phyloP scores from a whole-genome alignment of 2,797 vertebrate species.

The Parambassis ranga region DNA sequence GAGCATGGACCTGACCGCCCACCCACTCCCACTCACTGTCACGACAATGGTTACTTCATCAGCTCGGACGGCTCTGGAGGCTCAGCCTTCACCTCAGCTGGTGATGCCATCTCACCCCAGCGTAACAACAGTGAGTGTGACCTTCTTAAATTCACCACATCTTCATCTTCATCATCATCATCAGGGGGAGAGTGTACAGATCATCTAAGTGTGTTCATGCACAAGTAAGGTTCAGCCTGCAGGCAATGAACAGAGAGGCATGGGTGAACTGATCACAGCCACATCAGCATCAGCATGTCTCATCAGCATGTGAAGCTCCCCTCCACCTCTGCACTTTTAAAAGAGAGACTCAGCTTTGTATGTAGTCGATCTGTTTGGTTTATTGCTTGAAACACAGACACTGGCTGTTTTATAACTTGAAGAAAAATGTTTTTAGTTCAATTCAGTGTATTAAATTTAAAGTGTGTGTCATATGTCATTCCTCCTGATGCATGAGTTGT shows the following conservation, averaged over 20 bases:
- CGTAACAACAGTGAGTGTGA: conserved; percentile 89
- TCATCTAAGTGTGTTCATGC: neutral
- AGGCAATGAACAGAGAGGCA: conserved; percentile 15
- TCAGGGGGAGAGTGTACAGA: neutral
- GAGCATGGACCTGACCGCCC: conserved; percentile 78
- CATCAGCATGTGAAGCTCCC: neutral
- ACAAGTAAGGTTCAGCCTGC: neutral
- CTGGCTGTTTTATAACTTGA: too few species aligned
- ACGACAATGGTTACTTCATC: conserved; percentile 90
- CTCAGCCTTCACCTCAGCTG: conserved; percentile 84
- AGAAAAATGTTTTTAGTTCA: too few species aligned
- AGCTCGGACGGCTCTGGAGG: conserved; percentile 89
- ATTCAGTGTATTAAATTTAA: neutral
- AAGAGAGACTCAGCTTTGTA: too few species aligned
- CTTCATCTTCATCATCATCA: conserved; percentile 1
- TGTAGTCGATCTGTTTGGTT: too few species aligned
- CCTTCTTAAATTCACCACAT: neutral
- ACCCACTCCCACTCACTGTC: conserved; percentile 84
- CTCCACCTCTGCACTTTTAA: neutral
- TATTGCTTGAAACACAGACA: too few species aligned
- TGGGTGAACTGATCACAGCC: neutral
- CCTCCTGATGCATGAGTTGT: conserved; percentile 34
- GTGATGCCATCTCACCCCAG: conserved; percentile 82
- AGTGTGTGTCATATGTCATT: conserved; percentile 22
- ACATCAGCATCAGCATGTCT: neutral